Percentiles rank a stretch among this genome's conserved stretches.
Conservation (phyloP, 2,888 invertebrate genomes). For the Mayetiola destructor region DNA sequence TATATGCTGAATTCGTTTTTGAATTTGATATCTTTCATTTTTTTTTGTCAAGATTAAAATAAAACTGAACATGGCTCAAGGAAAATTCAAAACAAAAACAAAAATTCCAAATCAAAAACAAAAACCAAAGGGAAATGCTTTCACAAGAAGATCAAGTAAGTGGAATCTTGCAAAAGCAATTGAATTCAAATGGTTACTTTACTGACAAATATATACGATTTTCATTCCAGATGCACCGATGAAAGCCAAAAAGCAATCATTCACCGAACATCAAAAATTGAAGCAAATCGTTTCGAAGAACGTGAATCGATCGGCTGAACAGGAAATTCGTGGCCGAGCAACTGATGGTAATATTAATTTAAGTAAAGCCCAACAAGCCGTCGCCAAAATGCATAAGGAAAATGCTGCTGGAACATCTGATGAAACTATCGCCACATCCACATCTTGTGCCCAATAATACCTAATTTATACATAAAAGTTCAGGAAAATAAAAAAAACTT, state of each 20-base stretch:
- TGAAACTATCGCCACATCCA: no score
- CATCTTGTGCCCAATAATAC: no score
- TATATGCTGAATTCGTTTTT: no score
- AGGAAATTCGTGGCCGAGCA: constrained; percentile 43
- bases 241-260: constrained; percentile 44
- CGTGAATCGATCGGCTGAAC: constrained; percentile 46
- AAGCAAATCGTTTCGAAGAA: constrained; percentile 46
- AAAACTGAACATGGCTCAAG: constrained; percentile 41
- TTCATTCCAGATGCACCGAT: constrained; percentile 43
- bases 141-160: constrained; percentile 43
- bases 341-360: constrained; percentile 34
- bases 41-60: background rate
- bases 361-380: constrained; percentile 41
- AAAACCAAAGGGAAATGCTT: constrained; percentile 25
- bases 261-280: constrained; percentile 43
- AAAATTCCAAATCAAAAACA: constrained; percentile 36
- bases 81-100: constrained; percentile 45
- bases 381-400: constrained; percentile 31
- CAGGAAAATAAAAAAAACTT: no score
- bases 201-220: constrained; percentile 5
- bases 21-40: no score
- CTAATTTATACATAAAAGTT: no score
- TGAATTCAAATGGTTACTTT: background rate
- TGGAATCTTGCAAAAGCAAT: constrained; percentile 18
- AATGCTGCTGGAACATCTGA: background rate